phyloP scores from a whole-genome alignment of 1,140 invertebrate genomes.

The Rhagoletis pomonella region DNA sequence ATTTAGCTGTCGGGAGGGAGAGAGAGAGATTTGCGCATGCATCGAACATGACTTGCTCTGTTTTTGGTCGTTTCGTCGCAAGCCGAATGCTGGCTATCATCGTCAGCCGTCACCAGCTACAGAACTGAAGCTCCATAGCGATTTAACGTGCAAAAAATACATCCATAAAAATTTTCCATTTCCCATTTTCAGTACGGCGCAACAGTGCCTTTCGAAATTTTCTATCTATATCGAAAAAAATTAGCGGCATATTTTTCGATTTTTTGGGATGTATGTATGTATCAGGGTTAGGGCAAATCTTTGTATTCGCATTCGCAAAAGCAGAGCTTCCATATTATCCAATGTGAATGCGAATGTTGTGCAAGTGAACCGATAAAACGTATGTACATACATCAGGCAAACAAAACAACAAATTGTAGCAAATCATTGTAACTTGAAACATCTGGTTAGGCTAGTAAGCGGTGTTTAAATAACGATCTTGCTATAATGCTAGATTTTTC shows the following conservation, averaged over 20 bases:
- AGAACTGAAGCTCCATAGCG: neutral
- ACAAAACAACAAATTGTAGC: neutral
- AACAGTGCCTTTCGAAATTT: slow-evolving; percentile 20
- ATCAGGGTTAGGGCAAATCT: neutral
- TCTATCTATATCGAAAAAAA: slow-evolving; percentile 28
- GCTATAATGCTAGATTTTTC: too few relatives aligned
- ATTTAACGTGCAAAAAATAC: slow-evolving; percentile 36
- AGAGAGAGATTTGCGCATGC: neutral
- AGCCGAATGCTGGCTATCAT: neutral
- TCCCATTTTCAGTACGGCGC: slow-evolving; percentile 28
- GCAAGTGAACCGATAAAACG: too few relatives aligned
- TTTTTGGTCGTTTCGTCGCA: slow-evolving; percentile 13
- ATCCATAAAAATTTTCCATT: slow-evolving; percentile 54
- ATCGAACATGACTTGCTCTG: neutral
- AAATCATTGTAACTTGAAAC: too few relatives aligned
- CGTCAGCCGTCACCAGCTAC: slow-evolving; percentile 1
- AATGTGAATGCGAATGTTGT: too few relatives aligned
- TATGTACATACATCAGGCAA: too few relatives aligned
- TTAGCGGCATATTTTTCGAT: slow-evolving; percentile 54
- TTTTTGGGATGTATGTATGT: neutral
- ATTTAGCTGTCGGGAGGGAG: neutral
- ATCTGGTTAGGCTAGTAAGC: too few relatives aligned
- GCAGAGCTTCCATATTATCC: too few relatives aligned
- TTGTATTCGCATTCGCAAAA: too few relatives aligned
- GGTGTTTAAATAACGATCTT: too few relatives aligned